Conservation (phyloP, 2,113 vertebrate genomes). For the Ondatra zibethicus region DNA sequence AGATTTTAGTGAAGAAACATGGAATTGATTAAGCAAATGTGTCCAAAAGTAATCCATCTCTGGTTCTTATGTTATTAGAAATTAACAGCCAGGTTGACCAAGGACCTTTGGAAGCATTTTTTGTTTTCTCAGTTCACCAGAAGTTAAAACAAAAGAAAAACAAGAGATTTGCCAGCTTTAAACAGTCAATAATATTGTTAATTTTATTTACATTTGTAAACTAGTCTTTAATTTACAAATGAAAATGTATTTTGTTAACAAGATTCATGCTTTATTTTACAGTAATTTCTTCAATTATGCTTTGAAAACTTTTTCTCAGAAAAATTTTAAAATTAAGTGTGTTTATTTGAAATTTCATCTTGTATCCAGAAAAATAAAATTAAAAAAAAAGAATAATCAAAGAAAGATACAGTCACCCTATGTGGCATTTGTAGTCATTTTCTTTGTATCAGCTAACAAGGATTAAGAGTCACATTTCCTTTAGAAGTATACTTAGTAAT, state of each 20-base stretch:
- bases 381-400: not conserved
- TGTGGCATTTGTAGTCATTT: not conserved
- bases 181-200: not conserved
- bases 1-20: conserved; percentile 19
- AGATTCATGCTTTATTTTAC: not conserved
- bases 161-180: not conserved
- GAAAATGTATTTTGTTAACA: not conserved
- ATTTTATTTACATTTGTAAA: conserved; percentile 20
- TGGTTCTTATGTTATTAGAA: not conserved
- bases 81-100: not conserved
- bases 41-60: not conserved
- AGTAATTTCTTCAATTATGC: not conserved
- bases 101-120: not conserved
- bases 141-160: not conserved
- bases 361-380: not conserved
- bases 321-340: not conserved
- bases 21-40: not conserved
- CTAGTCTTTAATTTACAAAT: not conserved
- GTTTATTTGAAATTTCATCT: not conserved
- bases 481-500: not conserved
- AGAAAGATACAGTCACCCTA: not conserved
- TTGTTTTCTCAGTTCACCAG: not conserved
- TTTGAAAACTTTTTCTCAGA: not conserved
- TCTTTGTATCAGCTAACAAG: not conserved
- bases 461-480: not conserved